These are phyloP conservation scores for Pipistrellus pygmaeus DNA, from an alignment of 2,797 vertebrate species.

Conservation along the genomic window DNA sequence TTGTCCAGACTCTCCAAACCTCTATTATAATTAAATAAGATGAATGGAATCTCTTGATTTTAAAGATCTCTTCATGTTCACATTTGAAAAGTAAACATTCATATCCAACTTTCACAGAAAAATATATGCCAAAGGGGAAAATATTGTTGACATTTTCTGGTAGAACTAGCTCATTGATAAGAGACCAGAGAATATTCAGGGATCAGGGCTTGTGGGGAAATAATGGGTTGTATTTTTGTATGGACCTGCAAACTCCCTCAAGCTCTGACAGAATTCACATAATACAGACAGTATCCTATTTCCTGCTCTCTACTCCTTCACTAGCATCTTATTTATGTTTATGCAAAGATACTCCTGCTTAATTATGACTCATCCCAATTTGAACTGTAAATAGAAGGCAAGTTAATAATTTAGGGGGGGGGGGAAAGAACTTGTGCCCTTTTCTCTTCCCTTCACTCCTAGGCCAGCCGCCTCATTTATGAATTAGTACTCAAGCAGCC, in stretches of 20 bases:
- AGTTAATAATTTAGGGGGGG: constrained; percentile 75
- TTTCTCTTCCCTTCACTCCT: constrained; percentile 81
- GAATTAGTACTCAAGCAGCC: constrained; percentile 84
- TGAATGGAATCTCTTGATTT: constrained; percentile 35
- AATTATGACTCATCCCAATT: constrained; percentile 77
- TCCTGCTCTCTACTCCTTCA: neutral
- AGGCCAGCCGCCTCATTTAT: constrained; percentile 82
- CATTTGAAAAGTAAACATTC: constrained; percentile 24
- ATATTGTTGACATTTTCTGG: neutral
- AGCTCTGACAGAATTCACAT: constrained; percentile 25
- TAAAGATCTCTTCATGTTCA: neutral
- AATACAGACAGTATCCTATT: neutral
- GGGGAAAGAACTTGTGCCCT: constrained; percentile 68
- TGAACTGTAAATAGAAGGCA: constrained; percentile 83
- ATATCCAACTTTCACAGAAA: neutral
- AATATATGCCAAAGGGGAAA: neutral
- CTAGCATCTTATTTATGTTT: constrained; percentile 72
- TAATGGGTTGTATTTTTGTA: constrained; percentile 1
- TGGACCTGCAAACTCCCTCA: neutral
- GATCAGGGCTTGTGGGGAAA: constrained; percentile 32
- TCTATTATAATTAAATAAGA: neutral
- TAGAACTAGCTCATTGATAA: neutral
- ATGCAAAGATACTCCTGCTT: constrained; percentile 73
- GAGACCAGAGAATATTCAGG: neutral
- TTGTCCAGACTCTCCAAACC: neutral